Percentiles rank a stretch among this genome's conserved stretches.
Conservation (phyloP, 2,888 invertebrate genomes). For the Erebia aethiops region DNA sequence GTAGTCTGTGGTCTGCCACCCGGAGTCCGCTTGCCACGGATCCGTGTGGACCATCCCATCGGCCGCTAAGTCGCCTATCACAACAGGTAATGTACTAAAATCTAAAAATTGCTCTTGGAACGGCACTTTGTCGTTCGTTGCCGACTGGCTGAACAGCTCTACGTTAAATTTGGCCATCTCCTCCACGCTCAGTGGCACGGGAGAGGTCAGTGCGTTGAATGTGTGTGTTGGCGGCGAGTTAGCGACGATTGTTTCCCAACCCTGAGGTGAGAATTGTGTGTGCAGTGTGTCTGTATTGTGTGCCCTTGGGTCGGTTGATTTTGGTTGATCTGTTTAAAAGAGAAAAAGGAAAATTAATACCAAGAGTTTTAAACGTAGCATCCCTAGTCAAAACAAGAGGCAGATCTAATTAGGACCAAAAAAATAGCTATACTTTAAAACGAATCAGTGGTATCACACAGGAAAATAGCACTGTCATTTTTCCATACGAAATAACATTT, state of each 20-base stretch:
- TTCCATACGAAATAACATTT: no score
- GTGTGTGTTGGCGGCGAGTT: slow-evolving; percentile 63
- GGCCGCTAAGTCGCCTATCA: slow-evolving; percentile 65
- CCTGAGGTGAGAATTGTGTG: slow-evolving; percentile 72
- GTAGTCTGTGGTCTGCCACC: slow-evolving; percentile 58
- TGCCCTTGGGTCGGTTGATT: slow-evolving; percentile 67
- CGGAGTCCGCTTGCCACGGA: slow-evolving; percentile 55
- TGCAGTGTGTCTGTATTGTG: slow-evolving; percentile 71
- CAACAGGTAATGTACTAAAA: slow-evolving; percentile 69
- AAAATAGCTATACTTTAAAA: no score
- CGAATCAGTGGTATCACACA: no score
- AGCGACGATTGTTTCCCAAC: slow-evolving; percentile 70
- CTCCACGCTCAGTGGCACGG: slow-evolving; percentile 62
- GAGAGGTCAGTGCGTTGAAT: slow-evolving; percentile 57
- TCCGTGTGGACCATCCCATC: slow-evolving; percentile 54
- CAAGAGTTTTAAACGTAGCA: no score
- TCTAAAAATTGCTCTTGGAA: slow-evolving; percentile 66
- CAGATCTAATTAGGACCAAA: no score
- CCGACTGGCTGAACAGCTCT: slow-evolving; percentile 50
- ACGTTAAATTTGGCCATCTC: slow-evolving; percentile 53
- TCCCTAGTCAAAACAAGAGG: no score
- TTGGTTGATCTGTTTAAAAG: slow-evolving; percentile 60
- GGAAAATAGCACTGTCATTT: no score
- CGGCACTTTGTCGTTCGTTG: slow-evolving; percentile 51
- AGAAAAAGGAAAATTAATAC: slow-evolving; percentile 11